phyloP scores from a whole-genome alignment of 2,797 vertebrate genomes.

The Graptemys geographica region DNA sequence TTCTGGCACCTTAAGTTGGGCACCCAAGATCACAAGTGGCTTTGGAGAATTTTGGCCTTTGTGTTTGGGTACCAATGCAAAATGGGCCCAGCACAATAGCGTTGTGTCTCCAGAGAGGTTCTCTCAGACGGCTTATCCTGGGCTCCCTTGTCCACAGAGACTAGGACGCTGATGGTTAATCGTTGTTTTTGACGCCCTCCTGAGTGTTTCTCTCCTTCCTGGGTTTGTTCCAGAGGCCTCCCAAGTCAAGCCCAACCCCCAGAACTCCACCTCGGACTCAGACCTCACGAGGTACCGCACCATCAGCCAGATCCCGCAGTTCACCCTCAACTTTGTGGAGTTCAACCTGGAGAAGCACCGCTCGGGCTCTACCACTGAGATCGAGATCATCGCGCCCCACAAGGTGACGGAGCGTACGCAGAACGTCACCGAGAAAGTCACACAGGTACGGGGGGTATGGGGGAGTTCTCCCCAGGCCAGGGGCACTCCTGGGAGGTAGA shows the following conservation, averaged over 20 bases:
- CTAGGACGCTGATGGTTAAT: background rate
- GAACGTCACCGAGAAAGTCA: constrained; percentile 98
- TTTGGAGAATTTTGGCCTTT: constrained; percentile 9
- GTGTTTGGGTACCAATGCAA: background rate
- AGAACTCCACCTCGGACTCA: constrained; percentile 91
- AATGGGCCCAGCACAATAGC: background rate
- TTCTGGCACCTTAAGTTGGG: rapidly evolving
- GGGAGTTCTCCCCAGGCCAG: too few species aligned
- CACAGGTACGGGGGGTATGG: constrained; percentile 85
- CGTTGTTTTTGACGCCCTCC: background rate
- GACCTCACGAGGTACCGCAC: constrained; percentile 92
- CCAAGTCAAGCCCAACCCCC: constrained; percentile 84
- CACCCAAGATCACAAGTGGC: background rate
- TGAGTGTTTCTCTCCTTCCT: constrained; percentile 46
- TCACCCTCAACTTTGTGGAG: constrained; percentile 92
- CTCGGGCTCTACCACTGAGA: constrained; percentile 92
- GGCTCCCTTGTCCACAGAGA: background rate
- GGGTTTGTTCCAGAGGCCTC: constrained; percentile 77
- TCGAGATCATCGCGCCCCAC: constrained; percentile 97
- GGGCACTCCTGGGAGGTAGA: too few species aligned
- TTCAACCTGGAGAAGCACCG: constrained; percentile 91
- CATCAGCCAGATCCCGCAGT: constrained; percentile 93
- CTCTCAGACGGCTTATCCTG: background rate
- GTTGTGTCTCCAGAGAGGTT: background rate
- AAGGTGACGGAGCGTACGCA: constrained; percentile 96